Base-by-base conservation (phyloP, 2,113 vertebrate genomes). In the Parus major region DNA sequence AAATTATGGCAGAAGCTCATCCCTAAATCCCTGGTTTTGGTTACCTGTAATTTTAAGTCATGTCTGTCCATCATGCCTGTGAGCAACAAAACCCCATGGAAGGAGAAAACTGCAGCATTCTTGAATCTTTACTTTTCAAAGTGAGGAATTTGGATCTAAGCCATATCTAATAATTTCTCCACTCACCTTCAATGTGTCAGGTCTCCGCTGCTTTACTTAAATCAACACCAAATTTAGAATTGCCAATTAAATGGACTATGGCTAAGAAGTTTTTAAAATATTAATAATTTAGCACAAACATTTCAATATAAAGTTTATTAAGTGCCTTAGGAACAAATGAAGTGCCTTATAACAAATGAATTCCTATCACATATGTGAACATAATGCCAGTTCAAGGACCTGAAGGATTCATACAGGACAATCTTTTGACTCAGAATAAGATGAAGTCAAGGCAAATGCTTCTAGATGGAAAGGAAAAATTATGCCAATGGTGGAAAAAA, bases 271-370 rank as follows among this genome's bases (percentile, higher is more conserved):
- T 70, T 89, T 92, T 57, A 15, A 17, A 61, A 85, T 94, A 63
- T 82, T 61, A 73, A 27, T 79, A 93, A 94, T 86, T 88, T 78
- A 94, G 76, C 7, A 10, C 19, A 86, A 76, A 53, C 90, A 92
- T 20, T 84, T 94, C 35, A 39, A 28, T 86, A 65, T 86, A 25
- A 77, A 89, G 31, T 94, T 94, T 92, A 80, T 94, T 83, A 73
- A 93, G 36, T 90, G 18, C 21, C 35, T 71, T 90, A 36, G 75
- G 57, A 66, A 65, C 36, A 53, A 46, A 53, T 63, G 8, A 36
- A 53, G 7, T 53, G 17, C 57, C 14, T 72, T 44, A 46, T 71
- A 86, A 78, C 10, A 90, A 79, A 56, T 82, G 2, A 76, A 82
- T 96, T 79, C 17, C 31, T 89, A 10, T 61, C 24, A 57, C 19